These are phyloP conservation scores for Crossocerus cetratus DNA, from an alignment of 2,888 invertebrate species.

Conservation along the genomic window DNA sequence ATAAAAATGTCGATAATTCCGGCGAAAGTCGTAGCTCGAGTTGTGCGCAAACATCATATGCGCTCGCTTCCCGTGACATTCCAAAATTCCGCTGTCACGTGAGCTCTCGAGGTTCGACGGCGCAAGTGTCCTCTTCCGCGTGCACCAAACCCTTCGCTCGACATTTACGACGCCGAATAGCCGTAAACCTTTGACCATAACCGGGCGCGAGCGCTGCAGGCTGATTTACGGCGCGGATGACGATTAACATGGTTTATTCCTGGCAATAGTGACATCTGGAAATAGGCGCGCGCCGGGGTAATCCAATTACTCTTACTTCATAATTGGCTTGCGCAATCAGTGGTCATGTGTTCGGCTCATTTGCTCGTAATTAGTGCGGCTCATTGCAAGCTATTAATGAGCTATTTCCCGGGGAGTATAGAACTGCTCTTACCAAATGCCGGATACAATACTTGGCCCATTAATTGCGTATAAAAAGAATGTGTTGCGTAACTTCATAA, in stretches of 20 bases:
- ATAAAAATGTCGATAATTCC: not conserved
- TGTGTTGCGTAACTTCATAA: too few species aligned
- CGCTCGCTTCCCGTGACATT: not conserved
- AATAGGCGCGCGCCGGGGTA: not conserved
- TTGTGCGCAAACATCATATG: not conserved
- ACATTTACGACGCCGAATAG: not conserved
- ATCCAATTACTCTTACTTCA: slow-evolving; percentile 4
- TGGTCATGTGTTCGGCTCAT: not conserved
- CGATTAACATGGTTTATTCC: not conserved
- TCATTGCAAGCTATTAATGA: not conserved
- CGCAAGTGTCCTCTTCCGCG: not conserved
- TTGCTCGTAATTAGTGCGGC: slow-evolving; percentile 3
- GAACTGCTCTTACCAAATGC: too few species aligned
- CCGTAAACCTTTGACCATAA: slow-evolving; percentile 7
- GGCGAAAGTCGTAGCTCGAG: not conserved
- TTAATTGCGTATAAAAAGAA: too few species aligned
- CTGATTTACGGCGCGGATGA: slow-evolving; percentile 16
- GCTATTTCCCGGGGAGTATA: too few species aligned
- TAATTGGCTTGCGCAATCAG: too few species aligned
- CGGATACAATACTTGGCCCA: too few species aligned
- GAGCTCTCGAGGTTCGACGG: too few species aligned
- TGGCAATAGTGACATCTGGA: not conserved
- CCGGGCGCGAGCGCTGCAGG: not conserved
- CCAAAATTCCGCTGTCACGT: too few species aligned
- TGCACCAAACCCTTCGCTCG: not conserved